Base-by-base conservation (phyloP, 35 echinoderm and acorn worm genomes). In the Ophioderma brevispina region DNA sequence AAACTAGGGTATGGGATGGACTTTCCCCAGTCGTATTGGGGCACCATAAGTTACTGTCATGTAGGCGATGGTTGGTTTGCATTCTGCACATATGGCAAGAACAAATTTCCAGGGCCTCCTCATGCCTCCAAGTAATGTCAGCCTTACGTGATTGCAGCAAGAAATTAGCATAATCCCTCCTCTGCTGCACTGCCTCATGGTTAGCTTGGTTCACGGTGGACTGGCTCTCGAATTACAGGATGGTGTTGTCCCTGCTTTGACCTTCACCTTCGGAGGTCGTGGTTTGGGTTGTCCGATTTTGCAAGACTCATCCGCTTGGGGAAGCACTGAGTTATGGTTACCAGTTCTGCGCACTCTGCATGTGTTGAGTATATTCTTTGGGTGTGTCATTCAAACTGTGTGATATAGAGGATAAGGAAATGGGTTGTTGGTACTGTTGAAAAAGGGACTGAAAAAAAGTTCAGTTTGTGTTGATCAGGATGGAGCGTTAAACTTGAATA, bases 81-180 rank as follows among this genome's bases (percentile, higher is more conserved):
- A 46, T 70, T 70, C 59, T 70, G 59, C 4, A 99, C 97, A 80
- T 99, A 95, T 35, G 97, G 97, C 76, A 95, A 85, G 76, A 91
- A 95, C 1, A 91, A 37, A 75, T 90, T 91, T 87, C 84, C 30
- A 95, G 79, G 3, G 97, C 84, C 21, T 93, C 82, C 75, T 91
- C 36, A 52, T 95, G 91, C 32, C 97, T 85, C 40, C 82, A 82
- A 25, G 87, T 55, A 32, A 99, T 79, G 78, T 93, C 91, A 21
- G 55, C 41, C 32, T 76, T 88, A 63, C 97, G 87, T 1, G 87
- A 84, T 8, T 90, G 76, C 31, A 92, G 55, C 33, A 99, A 52
- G 77, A 87, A 99, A 76, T 93, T 90, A 1, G 90, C 90, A 36
- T 99, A 99, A 78, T 99, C 94, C 35, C 97, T 52, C 39, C 97